These are phyloP conservation scores for Nesogale talazaci DNA, from an alignment of 2,113 vertebrate genomes.

Conservation along the genomic window DNA sequence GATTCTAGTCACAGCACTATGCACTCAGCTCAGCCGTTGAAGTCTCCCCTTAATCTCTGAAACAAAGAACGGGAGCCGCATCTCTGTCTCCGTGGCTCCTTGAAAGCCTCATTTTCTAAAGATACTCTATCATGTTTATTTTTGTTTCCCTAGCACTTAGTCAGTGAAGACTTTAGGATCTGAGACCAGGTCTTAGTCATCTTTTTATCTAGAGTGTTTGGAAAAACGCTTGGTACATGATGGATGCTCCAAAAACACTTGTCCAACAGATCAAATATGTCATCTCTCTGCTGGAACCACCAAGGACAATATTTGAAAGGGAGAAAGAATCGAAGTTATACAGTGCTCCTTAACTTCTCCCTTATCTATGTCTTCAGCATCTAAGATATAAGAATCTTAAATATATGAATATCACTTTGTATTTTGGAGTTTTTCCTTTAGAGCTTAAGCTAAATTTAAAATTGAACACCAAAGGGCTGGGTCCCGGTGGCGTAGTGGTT, in stretches of 20 bases:
- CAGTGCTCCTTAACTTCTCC: background rate
- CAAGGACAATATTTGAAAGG: conserved; percentile 19
- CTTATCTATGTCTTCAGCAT: background rate
- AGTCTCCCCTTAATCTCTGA: background rate
- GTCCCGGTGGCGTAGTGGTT: no score
- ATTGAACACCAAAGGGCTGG: no score
- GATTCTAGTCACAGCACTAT: background rate
- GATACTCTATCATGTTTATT: no score
- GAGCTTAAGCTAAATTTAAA: background rate
- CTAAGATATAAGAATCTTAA: background rate
- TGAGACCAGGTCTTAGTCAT: background rate
- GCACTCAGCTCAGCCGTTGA: background rate
- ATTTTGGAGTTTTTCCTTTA: conserved; percentile 10
- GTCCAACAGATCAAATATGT: background rate
- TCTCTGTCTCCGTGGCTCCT: no score
- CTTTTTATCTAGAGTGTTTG: conserved; percentile 28
- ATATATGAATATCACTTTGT: background rate
- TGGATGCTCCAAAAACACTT: background rate
- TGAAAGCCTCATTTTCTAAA: no score
- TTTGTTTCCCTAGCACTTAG: background rate
- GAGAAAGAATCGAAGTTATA: background rate
- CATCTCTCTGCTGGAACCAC: conserved; percentile 13
- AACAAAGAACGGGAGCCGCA: no score
- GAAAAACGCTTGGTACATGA: background rate
- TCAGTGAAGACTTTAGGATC: background rate